Evolutionary conservation across 2,113 vertebrate genomes (phyloP).

Genomic region (Aleadryas rufinucha): DNA sequence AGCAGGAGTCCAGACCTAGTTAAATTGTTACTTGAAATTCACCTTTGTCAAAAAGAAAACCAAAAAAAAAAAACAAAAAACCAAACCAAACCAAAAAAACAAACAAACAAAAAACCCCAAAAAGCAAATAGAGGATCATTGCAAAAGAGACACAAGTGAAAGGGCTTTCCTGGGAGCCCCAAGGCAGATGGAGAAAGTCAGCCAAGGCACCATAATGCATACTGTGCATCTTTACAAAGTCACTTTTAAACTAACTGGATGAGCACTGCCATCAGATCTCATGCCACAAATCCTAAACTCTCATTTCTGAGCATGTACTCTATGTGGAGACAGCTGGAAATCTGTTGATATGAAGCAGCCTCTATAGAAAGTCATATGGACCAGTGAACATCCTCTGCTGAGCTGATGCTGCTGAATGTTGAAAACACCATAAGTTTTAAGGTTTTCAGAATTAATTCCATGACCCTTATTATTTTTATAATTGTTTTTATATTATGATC

Average conservation of each 20-base stretch:
- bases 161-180: rapidly evolving
- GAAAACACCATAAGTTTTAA: neutral
- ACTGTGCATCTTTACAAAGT: neutral
- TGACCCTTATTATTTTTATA: rapidly evolving
- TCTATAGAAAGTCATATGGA: neutral
- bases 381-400: neutral
- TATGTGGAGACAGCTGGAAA: neutral
- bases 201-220: neutral
- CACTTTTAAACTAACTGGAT: neutral
- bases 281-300: neutral
- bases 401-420: neutral
- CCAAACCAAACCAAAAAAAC: neutral
- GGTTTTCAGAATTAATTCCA: neutral
- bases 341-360: neutral
- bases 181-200: neutral
- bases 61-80: no score
- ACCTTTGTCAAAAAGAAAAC: neutral
- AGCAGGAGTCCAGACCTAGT: neutral
- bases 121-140: neutral
- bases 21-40: neutral
- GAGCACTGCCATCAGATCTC: neutral
- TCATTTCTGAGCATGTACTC: neutral
- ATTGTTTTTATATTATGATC: neutral
- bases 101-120: neutral
- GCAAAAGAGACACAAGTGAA: neutral